Evolutionary conservation across 2,888 invertebrate genomes (phyloP).

Genomic region (Rhyacophila evoluta): DNA sequence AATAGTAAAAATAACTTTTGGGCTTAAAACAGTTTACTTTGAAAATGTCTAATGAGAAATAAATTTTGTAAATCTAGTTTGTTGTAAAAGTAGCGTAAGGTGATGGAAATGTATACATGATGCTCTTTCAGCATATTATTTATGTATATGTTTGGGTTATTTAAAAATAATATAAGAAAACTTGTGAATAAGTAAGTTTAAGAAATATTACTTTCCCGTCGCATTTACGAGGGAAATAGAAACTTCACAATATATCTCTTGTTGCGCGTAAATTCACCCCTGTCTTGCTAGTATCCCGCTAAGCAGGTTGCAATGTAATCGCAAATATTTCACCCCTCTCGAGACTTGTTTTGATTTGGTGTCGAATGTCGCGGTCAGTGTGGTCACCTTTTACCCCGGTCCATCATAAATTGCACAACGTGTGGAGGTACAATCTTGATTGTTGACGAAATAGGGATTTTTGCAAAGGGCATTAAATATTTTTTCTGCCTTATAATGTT

Average conservation of each 20-base stretch:
- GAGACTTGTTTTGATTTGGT: conserved; percentile 32
- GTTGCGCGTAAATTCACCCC: background rate
- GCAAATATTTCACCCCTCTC: conserved; percentile 33
- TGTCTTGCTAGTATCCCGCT: background rate
- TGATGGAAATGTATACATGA: no score
- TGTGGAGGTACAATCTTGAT: background rate
- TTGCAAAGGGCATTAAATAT: background rate
- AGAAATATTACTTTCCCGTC: background rate
- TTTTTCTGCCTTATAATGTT: background rate
- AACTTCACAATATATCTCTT: background rate
- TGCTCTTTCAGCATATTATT: no score
- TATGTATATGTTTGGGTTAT: no score
- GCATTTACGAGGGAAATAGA: background rate
- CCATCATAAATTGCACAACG: conserved; percentile 31
- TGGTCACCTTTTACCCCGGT: background rate
- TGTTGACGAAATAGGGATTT: background rate
- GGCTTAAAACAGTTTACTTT: no score
- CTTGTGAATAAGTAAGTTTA: no score
- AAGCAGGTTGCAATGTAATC: conserved; percentile 26
- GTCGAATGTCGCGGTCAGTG: conserved; percentile 16
- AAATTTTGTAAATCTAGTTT: no score
- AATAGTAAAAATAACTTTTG: no score
- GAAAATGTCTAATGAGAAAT: no score
- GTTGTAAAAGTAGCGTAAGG: no score
- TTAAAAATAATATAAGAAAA: no score